Percentiles rank a stretch among this genome's conserved stretches.
These are phyloP conservation scores for Holcopasites calliopsidis DNA, from an alignment of 1,140 invertebrate genomes.

Conservation along the genomic window DNA sequence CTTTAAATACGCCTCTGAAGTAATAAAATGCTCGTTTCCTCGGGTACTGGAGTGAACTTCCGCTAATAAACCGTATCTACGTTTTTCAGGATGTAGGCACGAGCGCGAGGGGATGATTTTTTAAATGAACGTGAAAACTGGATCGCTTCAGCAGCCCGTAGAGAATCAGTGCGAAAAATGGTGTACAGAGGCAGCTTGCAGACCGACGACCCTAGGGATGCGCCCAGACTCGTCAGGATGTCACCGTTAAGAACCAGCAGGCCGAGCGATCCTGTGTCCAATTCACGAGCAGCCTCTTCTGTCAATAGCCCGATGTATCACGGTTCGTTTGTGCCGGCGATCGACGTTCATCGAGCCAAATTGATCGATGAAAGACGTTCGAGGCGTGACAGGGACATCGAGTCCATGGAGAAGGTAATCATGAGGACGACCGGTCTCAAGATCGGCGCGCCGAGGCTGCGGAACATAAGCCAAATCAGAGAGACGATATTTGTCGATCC, in stretches of 20 bases:
- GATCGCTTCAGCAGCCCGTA: background rate
- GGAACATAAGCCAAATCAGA: constrained; percentile 74
- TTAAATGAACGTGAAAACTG: background rate
- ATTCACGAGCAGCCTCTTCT: constrained; percentile 13
- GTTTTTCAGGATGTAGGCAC: constrained; percentile 5
- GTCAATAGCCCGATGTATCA: constrained; percentile 38
- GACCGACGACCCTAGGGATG: constrained; percentile 68
- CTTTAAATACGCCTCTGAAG: constrained; percentile 9
- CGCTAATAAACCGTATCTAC: background rate
- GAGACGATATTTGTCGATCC: constrained; percentile 66
- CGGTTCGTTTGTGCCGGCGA: constrained; percentile 44
- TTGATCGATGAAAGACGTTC: constrained; percentile 68
- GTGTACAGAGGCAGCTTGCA: constrained; percentile 70
- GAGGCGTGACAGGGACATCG: constrained; percentile 66
- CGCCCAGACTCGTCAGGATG: constrained; percentile 66
- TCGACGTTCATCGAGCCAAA: constrained; percentile 64
- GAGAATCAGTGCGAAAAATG: constrained; percentile 50
- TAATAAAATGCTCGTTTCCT: background rate
- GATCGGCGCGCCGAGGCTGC: constrained; percentile 66
- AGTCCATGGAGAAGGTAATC: constrained; percentile 66
- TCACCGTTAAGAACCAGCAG: constrained; percentile 64
- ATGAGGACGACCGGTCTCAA: constrained; percentile 64
- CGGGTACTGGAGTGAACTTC: background rate
- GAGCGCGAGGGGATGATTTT: constrained; percentile 1
- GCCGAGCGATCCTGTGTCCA: constrained; percentile 5